Base-by-base conservation (phyloP, 2,113 vertebrate species). In the Syngnathus typhle region DNA sequence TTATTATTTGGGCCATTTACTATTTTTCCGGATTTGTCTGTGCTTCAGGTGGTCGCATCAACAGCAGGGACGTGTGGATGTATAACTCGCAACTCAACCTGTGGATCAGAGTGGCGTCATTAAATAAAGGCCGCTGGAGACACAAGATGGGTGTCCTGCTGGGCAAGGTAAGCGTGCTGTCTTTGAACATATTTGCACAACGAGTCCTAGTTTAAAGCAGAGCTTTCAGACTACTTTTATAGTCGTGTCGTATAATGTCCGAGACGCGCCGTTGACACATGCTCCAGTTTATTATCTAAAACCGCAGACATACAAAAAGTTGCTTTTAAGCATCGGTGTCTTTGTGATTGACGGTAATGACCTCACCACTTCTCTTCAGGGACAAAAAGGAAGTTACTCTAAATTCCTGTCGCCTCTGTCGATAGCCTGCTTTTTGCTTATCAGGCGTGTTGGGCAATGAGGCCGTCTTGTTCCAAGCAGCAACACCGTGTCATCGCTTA, bases 81-180 rank as follows among this genome's bases (percentile, higher is more conserved):
- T 99, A 99, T 81, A 98, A 98, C 87, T 98, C 96, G 21, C 96
- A 98, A 80, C 94, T 99, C 77, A 98, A 99, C 82, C 91, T 98
- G 78, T 99, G 97, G 97, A 97, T 98, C 89, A 90, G 94, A 92
- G 97, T 98, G 80, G 97, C 97, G 54, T 96, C 94, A 75, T 91
- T 99, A 55, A 97, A 96, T 91, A 99, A 98, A 91, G 97, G 97
- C 68, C 92, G 97, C 80, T 99, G 97, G 96, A 94, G 97, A 79
- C 97, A 99, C 86, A 99, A 99, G 90, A 99, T 98, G 97, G 93
- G 94, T 32, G 95, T 98, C 61, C 92, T 99, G 19, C 93, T 98
- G 78, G 97, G 97, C 71, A 99, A 99, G 93, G 97, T 99, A 91
- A 93, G 90, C 16, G 61, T 19, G 12, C 32, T 15, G 32, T 59